phyloP scores from a whole-genome alignment of 2,113 vertebrate genomes.

The Pseudorhombus dupliciocellatus region DNA sequence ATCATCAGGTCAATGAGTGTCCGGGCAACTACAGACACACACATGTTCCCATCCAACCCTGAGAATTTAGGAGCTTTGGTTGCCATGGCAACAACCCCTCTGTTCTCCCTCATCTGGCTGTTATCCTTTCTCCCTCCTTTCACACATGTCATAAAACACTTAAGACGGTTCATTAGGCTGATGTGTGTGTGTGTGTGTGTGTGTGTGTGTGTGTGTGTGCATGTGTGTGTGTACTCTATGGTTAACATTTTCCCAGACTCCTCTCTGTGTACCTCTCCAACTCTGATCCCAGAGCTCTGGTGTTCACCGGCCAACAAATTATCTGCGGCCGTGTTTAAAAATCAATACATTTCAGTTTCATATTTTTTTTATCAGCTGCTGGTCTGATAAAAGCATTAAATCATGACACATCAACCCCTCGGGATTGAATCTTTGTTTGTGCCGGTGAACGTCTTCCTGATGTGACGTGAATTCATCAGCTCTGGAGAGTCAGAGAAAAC shows the following conservation, averaged over 20 bases:
- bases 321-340: not conserved
- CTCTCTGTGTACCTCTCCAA: not conserved
- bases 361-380: too few relatives aligned
- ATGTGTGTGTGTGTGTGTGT: not conserved
- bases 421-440: constrained; percentile 85
- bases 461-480: constrained; percentile 71
- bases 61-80: constrained; percentile 40
- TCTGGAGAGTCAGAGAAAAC: too few relatives aligned
- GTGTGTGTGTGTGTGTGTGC: not conserved
- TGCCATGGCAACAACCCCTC: constrained; percentile 40
- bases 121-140: constrained; percentile 7
- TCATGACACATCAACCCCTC: too few relatives aligned
- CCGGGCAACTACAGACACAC: too few relatives aligned
- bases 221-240: not conserved
- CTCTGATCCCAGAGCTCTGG: not conserved
- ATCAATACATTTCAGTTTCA: not conserved
- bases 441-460: constrained; percentile 82
- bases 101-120: not conserved
- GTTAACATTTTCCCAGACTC: not conserved
- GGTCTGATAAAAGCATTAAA: too few relatives aligned
- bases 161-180: constrained; percentile 44
- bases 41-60: not conserved
- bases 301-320: not conserved
- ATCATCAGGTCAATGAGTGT: too few relatives aligned
- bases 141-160: constrained; percentile 54